These are phyloP conservation scores for Vidua chalybeata DNA, from an alignment of 2,113 vertebrate species.

Conservation along the genomic window DNA sequence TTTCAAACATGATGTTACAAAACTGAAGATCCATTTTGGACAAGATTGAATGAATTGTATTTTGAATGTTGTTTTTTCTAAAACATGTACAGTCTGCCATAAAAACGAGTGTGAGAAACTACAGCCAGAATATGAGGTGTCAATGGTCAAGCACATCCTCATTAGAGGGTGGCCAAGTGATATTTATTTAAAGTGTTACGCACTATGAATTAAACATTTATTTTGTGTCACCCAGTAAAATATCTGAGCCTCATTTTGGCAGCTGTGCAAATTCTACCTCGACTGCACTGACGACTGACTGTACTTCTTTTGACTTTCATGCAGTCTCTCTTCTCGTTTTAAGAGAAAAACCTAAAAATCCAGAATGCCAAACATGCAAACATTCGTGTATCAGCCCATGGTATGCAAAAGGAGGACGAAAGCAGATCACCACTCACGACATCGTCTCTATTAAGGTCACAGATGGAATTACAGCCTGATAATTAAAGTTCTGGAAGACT, in stretches of 20 bases:
- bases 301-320: slow-evolving; percentile 1
- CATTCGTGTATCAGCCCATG: neutral
- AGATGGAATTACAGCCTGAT: slow-evolving; percentile 19
- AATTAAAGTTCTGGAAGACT: neutral
- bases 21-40: neutral
- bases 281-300: neutral
- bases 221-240: slow-evolving; percentile 56
- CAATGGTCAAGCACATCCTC: slow-evolving; percentile 34
- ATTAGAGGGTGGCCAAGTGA: slow-evolving; percentile 37
- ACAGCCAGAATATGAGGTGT: slow-evolving; percentile 22
- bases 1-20: neutral
- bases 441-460: neutral
- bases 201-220: slow-evolving; percentile 58
- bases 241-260: slow-evolving; percentile 36
- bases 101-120: neutral
- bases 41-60: neutral
- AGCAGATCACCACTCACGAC: neutral
- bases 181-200: slow-evolving; percentile 13
- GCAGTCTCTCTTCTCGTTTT: neutral
- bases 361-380: neutral
- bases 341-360: slow-evolving; percentile 23
- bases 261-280: neutral
- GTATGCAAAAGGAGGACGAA: neutral
- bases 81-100: neutral
- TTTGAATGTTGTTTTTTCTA: neutral